phyloP scores from a whole-genome alignment of 2,888 invertebrate genomes.

The Leucozona laternaria region DNA sequence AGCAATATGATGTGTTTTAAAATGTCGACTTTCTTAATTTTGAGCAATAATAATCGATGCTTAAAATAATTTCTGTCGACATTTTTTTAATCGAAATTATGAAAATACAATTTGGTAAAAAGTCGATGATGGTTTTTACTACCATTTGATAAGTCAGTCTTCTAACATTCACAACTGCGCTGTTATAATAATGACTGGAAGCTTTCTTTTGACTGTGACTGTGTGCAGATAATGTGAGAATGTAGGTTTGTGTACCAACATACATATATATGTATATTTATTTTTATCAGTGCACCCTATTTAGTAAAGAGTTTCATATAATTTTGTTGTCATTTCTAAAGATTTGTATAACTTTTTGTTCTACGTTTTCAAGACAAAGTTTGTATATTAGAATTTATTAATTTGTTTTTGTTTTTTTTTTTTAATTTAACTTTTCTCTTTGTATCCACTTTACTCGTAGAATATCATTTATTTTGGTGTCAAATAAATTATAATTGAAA shows the following conservation, averaged over 20 bases:
- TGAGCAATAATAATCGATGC: too few relatives aligned
- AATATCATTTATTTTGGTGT: conserved; percentile 47
- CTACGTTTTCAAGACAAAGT: conserved; percentile 5
- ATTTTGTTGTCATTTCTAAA: conserved; percentile 12
- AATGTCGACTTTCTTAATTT: too few relatives aligned
- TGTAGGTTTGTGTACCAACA: neutral
- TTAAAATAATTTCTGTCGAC: too few relatives aligned
- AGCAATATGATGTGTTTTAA: too few relatives aligned
- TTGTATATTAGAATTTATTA: conserved; percentile 18
- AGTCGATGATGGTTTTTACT: too few relatives aligned
- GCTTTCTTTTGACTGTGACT: neutral
- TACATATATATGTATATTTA: neutral
- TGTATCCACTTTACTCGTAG: conserved; percentile 26
- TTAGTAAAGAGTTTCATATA: conserved; percentile 5
- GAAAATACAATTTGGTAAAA: too few relatives aligned
- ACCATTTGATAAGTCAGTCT: too few relatives aligned
- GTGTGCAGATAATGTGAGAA: neutral
- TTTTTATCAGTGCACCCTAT: conserved; percentile 12
- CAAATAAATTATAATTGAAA: conserved; percentile 57
- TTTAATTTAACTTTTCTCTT: conserved; percentile 14
- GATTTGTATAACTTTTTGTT: conserved; percentile 6
- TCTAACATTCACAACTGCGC: too few relatives aligned
- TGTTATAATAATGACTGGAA: too few relatives aligned
- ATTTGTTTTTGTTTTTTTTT: conserved; percentile 11
- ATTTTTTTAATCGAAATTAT: too few relatives aligned